These are phyloP conservation scores for Barypeithes pellucidus DNA, from an alignment of 2,888 invertebrate species.

Conservation along the genomic window DNA sequence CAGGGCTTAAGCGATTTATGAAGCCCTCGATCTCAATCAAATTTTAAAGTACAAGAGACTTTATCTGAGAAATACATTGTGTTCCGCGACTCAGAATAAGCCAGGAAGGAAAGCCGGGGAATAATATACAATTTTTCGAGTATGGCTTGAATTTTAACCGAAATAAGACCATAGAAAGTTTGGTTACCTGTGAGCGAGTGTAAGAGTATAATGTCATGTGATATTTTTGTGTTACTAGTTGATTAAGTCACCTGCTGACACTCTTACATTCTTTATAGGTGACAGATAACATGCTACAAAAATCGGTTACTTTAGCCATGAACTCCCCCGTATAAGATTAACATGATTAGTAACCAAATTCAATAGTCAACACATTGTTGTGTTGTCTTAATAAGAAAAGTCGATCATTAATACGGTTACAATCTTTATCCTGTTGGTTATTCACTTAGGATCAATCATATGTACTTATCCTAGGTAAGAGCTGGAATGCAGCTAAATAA, in stretches of 20 bases:
- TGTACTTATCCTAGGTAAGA: too few species aligned
- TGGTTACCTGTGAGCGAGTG: slow-evolving; percentile 26
- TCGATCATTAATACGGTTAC: too few species aligned
- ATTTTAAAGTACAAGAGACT: slow-evolving; percentile 53
- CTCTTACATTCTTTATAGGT: slow-evolving; percentile 41
- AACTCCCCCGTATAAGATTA: neutral
- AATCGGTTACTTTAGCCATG: neutral
- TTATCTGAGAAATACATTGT: slow-evolving; percentile 27
- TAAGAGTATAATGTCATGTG: slow-evolving; percentile 50
- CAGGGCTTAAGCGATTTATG: slow-evolving; percentile 29
- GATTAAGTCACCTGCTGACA: slow-evolving; percentile 18
- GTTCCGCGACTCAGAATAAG: slow-evolving; percentile 18
- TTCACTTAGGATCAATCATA: too few species aligned
- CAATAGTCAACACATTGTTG: too few species aligned
- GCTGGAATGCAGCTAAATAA: too few species aligned
- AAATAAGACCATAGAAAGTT: slow-evolving; percentile 30
- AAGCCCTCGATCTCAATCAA: slow-evolving; percentile 53
- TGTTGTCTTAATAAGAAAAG: too few species aligned
- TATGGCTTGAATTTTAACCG: slow-evolving; percentile 18
- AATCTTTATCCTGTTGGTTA: too few species aligned
- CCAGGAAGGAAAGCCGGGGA: slow-evolving; percentile 34
- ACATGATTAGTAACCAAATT: too few species aligned
- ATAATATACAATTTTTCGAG: slow-evolving; percentile 25
- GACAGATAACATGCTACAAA: neutral
- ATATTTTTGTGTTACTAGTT: slow-evolving; percentile 52